Evolutionary conservation across 2,113 vertebrate genomes (phyloP).

Genomic region (Rhadina sibilatrix): DNA sequence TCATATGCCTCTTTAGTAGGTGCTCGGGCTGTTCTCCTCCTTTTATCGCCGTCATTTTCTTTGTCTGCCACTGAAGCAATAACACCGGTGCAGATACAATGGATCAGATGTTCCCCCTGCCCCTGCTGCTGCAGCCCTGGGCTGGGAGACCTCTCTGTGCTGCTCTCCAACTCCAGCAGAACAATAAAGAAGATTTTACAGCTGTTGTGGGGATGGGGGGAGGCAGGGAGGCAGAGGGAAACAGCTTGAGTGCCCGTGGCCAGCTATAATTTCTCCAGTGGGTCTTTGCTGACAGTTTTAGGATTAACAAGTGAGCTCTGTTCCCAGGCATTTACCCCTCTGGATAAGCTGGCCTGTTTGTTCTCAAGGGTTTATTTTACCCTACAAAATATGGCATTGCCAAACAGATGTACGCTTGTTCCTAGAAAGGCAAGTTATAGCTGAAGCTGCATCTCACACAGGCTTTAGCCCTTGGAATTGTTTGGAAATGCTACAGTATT

Average conservation of each 20-base stretch:
- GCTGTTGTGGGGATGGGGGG: constrained; percentile 47
- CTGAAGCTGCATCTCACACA: constrained; percentile 30
- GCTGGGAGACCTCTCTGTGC: not conserved
- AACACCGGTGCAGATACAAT: constrained; percentile 10
- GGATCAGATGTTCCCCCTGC: constrained; percentile 29
- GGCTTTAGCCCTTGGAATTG: constrained; percentile 53
- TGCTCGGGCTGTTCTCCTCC: not conserved
- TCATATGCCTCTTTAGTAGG: constrained; percentile 41
- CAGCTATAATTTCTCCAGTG: constrained; percentile 66
- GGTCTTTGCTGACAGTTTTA: constrained; percentile 53
- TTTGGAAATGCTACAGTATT: constrained; percentile 54
- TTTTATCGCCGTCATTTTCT: constrained; percentile 12
- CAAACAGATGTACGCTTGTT: constrained; percentile 77
- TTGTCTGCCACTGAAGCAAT: constrained; percentile 23
- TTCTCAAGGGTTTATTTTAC: constrained; percentile 75
- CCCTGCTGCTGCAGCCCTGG: not conserved
- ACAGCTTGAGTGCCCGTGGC: constrained; percentile 60
- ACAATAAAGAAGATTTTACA: constrained; percentile 65
- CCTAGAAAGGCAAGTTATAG: constrained; percentile 70
- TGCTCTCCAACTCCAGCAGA: not conserved
- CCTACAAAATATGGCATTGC: constrained; percentile 70
- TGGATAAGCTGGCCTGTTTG: constrained; percentile 66
- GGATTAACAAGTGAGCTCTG: constrained; percentile 67
- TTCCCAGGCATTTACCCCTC: constrained; percentile 57
- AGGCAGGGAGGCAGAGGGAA: not conserved